A percentile compares a stretch with the other conserved stretches of the same genome.
Evolutionary conservation across 1,140 invertebrate genomes (phyloP).

Genomic region (Bombus impatiens): DNA sequence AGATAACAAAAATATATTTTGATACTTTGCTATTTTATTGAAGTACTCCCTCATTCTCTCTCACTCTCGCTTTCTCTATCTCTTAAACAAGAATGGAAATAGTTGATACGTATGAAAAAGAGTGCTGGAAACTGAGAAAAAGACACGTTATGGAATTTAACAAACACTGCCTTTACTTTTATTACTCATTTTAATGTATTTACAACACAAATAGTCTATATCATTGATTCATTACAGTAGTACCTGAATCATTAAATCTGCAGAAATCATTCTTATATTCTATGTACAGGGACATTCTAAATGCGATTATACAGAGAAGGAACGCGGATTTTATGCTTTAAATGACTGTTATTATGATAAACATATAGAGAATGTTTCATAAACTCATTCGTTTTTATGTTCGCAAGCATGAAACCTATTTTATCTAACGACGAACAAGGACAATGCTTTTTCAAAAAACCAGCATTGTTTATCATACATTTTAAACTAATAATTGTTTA

Average conservation of each 20-base stretch:
- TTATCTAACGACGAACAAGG: neutral
- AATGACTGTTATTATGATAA: conserved; percentile 41
- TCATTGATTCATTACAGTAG: conserved; percentile 69
- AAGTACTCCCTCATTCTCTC: conserved; percentile 49
- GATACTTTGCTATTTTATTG: conserved; percentile 80
- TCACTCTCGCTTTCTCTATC: conserved; percentile 31
- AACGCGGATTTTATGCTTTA: conserved; percentile 42
- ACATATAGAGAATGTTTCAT: conserved; percentile 12
- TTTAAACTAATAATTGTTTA: conserved; percentile 49
- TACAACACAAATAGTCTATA: conserved; percentile 51
- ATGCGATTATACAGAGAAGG: conserved; percentile 6
- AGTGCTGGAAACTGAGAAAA: conserved; percentile 61
- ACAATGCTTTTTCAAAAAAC: conserved; percentile 38
- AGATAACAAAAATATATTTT: conserved; percentile 80
- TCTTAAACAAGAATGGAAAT: conserved; percentile 52
- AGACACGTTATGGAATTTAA: conserved; percentile 37
- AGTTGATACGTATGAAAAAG: conserved; percentile 59
- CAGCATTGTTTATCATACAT: conserved; percentile 65
- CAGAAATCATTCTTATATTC: conserved; percentile 61
- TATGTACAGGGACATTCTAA: conserved; percentile 26
- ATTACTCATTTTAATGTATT: conserved; percentile 45
- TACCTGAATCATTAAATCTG: conserved; percentile 70
- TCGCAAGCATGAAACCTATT: neutral
- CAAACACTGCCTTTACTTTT: conserved; percentile 51
- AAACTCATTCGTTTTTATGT: conserved; percentile 41